Conservation (phyloP, 2,797 vertebrate species). For the Dendrocincla fuliginosa region DNA sequence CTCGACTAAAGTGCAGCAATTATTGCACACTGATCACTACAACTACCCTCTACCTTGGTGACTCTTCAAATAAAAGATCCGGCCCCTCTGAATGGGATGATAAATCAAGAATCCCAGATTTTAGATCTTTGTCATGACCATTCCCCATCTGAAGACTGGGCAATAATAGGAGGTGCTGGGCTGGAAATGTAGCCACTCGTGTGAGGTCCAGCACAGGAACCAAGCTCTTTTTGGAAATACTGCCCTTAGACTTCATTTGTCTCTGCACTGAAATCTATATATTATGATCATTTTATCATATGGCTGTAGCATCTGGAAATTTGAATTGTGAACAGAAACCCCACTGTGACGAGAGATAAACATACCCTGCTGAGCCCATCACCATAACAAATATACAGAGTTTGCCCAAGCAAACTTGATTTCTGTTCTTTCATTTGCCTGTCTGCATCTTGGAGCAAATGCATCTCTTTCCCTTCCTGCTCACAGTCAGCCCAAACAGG, state of each 20-base stretch:
- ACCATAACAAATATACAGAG: slow-evolving; percentile 10
- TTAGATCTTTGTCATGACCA: background rate
- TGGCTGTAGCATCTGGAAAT: background rate
- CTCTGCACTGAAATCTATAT: background rate
- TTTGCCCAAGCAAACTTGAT: slow-evolving; percentile 32
- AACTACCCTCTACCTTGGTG: background rate
- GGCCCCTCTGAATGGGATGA: background rate
- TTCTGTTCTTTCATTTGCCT: slow-evolving; percentile 37
- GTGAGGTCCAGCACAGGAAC: background rate
- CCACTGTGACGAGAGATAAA: background rate
- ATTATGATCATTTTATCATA: background rate
- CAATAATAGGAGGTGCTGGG: background rate
- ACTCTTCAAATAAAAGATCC: background rate
- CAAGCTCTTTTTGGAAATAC: background rate
- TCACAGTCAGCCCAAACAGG: slow-evolving; percentile 19
- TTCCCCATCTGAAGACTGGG: background rate
- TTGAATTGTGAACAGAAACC: slow-evolving; percentile 18
- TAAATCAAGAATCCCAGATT: background rate
- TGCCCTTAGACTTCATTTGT: background rate
- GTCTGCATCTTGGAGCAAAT: slow-evolving; percentile 30
- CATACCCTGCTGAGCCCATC: background rate
- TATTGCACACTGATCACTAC: background rate
- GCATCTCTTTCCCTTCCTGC: background rate
- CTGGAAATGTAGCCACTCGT: background rate
- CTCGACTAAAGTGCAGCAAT: background rate